Conservation (phyloP, 92 coral and sea anemone genomes). For the Paragorgia papillata region DNA sequence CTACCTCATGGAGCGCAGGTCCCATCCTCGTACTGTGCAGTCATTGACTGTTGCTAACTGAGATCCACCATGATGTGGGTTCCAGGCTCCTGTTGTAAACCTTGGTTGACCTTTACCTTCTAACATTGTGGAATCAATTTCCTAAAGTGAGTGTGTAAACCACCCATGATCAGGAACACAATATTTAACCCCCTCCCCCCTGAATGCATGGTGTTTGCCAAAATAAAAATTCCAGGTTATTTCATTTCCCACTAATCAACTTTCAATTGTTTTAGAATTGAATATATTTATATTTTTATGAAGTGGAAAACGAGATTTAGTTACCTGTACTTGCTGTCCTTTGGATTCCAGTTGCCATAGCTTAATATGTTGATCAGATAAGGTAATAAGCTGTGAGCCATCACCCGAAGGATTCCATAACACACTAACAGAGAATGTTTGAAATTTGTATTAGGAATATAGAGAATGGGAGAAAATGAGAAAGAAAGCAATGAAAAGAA, state of each 20-base stretch:
- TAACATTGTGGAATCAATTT: constrained; percentile 76
- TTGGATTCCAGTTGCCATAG: constrained; percentile 83
- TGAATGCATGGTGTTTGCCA: not conserved
- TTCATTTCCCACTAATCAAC: too few relatives aligned
- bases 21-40: constrained; percentile 96
- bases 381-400: constrained; percentile 87
- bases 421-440: constrained; percentile 50
- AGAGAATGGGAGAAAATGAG: not conserved
- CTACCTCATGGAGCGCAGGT: constrained; percentile 91
- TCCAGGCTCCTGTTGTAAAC: constrained; percentile 95
- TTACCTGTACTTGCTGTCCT: constrained; percentile 75
- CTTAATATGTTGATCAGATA: constrained; percentile 86
- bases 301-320: not conserved
- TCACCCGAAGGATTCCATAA: constrained; percentile 98
- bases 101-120: constrained; percentile 98
- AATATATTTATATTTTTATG: too few relatives aligned
- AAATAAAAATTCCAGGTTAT: too few relatives aligned
- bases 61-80: constrained; percentile 98
- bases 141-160: too few relatives aligned
- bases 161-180: not conserved
- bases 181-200: not conserved
- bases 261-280: too few relatives aligned
- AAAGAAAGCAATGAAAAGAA: not conserved
- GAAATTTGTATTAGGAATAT: not conserved
- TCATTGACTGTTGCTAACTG: constrained; percentile 96